Conservation (phyloP, 2,113 vertebrate genomes). For the Brachirus orientalis region DNA sequence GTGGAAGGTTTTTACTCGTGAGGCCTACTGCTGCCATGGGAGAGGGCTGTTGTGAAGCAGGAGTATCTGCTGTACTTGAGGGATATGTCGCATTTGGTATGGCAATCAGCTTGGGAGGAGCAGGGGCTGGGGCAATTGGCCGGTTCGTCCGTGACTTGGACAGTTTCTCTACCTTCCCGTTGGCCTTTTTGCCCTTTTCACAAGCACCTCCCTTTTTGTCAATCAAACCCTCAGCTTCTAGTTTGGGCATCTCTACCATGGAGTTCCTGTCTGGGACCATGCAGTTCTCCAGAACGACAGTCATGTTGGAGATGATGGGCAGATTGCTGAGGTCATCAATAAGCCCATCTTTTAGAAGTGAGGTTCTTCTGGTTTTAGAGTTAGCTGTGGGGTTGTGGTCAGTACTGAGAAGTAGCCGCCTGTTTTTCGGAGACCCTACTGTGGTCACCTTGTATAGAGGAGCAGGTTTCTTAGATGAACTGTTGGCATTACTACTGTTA, state of each 20-base stretch:
- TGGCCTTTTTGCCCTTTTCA: slow-evolving; percentile 89
- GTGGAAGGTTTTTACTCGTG: slow-evolving; percentile 91
- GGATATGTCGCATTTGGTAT: slow-evolving; percentile 91
- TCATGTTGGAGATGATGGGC: slow-evolving; percentile 97
- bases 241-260: slow-evolving; percentile 93
- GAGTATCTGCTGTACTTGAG: slow-evolving; percentile 83
- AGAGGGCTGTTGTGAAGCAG: slow-evolving; percentile 81
- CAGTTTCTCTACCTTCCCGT: slow-evolving; percentile 92
- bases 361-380: slow-evolving; percentile 90
- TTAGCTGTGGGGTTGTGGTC: slow-evolving; percentile 82
- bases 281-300: slow-evolving; percentile 91
- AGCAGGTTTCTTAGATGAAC: slow-evolving; percentile 83
- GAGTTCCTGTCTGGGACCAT: slow-evolving; percentile 86
- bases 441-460: slow-evolving; percentile 87
- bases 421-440: slow-evolving; percentile 90
- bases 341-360: slow-evolving; percentile 90
- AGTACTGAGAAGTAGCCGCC: slow-evolving; percentile 87
- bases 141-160: slow-evolving; percentile 92
- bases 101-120: slow-evolving; percentile 95
- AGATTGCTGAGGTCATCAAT: slow-evolving; percentile 89
- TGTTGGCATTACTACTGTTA: slow-evolving; percentile 69
- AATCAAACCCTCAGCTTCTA: slow-evolving; percentile 95
- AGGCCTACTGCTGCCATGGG: slow-evolving; percentile 89
- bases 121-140: slow-evolving; percentile 91
- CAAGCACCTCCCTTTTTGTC: slow-evolving; percentile 87